A percentile compares a stretch with the other conserved stretches of the same genome.
Evolutionary conservation across 1,140 invertebrate genomes (phyloP).

Genomic region (Lepidurus couesii): DNA sequence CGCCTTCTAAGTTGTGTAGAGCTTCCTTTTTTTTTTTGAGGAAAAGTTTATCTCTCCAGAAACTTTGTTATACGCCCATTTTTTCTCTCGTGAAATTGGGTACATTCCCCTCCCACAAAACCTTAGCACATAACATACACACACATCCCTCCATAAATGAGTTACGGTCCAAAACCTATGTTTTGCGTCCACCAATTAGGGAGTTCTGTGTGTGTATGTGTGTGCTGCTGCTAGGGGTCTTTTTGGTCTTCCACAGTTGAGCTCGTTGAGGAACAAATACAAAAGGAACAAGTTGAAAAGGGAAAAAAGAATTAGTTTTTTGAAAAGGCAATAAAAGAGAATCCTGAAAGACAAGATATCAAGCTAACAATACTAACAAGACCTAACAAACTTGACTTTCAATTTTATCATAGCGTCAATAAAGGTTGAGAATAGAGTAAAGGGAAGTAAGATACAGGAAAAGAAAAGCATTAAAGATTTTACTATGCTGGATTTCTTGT

Average conservation of each 20-base stretch:
- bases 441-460: background rate
- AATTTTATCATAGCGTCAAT: background rate
- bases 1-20: conserved; percentile 9
- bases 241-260: background rate
- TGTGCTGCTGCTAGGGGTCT: background rate
- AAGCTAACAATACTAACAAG: background rate
- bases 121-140: background rate
- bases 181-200: conserved; percentile 10
- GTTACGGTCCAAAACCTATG: background rate
- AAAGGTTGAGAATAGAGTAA: background rate
- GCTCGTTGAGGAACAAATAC: background rate
- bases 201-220: background rate
- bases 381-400: conserved; percentile 2
- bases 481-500: no score
- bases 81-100: background rate
- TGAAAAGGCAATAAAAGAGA: background rate
- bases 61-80: conserved; percentile 14
- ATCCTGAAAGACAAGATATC: background rate
- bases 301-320: background rate
- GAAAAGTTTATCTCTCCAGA: conserved; percentile 3
- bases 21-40: background rate
- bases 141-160: background rate
- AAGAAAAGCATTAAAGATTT: no score
- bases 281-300: background rate
- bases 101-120: background rate